Conservation (phyloP, 2,113 vertebrate species). For the Gracilinanus agilis region DNA sequence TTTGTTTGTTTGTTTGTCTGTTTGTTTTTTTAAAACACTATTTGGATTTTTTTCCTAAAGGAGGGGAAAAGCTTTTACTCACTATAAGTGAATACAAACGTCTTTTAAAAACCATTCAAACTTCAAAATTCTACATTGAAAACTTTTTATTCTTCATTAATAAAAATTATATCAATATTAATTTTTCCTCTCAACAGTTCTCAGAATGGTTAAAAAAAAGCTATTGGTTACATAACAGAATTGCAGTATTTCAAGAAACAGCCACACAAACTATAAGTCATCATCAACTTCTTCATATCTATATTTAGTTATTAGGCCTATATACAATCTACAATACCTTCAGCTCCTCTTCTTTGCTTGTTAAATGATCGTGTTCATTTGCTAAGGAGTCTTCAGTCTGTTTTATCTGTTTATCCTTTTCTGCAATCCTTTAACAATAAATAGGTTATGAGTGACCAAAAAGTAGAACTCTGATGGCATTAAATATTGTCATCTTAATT, state of each 20-base stretch:
- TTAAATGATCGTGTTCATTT: conserved; percentile 84
- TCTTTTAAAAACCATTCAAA: conserved; percentile 2
- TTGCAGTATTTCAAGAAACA: background rate
- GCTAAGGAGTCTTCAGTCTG: conserved; percentile 88
- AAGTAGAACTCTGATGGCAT: conserved; percentile 7
- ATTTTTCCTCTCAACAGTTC: background rate
- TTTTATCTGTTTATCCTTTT: conserved; percentile 89
- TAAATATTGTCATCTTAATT: conserved; percentile 5
- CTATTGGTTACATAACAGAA: background rate
- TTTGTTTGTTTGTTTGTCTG: no score
- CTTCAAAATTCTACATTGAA: background rate
- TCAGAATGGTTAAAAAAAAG: background rate
- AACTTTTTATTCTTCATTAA: conserved; percentile 29
- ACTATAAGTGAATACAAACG: conserved; percentile 26
- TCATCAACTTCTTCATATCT: background rate
- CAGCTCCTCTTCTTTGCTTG: conserved; percentile 89
- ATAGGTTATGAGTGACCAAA: conserved; percentile 29
- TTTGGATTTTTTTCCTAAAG: conserved; percentile 32
- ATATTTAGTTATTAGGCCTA: background rate
- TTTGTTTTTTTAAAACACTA: no score
- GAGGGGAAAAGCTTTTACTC: background rate
- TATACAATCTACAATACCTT: conserved; percentile 82
- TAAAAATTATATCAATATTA: background rate
- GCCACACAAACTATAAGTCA: no score
- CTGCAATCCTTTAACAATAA: conserved; percentile 84